These are phyloP conservation scores for Melanotaenia nigrans DNA, from an alignment of 2,797 vertebrate genomes.

Conservation along the genomic window DNA sequence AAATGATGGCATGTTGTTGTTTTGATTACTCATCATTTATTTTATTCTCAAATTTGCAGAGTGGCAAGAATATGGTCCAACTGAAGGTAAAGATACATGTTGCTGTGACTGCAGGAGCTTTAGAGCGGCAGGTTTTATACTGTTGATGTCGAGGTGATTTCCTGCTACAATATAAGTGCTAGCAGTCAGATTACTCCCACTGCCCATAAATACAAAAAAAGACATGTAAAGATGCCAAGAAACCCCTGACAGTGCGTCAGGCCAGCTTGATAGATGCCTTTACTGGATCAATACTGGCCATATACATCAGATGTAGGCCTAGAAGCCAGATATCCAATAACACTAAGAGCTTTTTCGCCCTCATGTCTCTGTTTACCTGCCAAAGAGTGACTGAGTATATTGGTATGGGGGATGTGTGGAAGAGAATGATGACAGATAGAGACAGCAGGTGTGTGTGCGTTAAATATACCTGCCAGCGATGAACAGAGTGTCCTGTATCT, in stretches of 20 bases:
- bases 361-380: constrained; percentile 87
- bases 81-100: constrained; percentile 48
- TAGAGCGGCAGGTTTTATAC: constrained; percentile 50
- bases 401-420: constrained; percentile 52
- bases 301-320: constrained; percentile 70
- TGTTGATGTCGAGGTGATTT: constrained; percentile 66
- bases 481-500: constrained; percentile 99
- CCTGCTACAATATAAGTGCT: constrained; percentile 63
- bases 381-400: constrained; percentile 84
- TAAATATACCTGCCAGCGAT: constrained; percentile 96
- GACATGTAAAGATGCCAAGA: constrained; percentile 75
- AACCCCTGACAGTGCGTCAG: constrained; percentile 66
- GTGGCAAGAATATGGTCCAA: constrained; percentile 17
- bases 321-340: constrained; percentile 76
- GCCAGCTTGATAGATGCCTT: constrained; percentile 64
- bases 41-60: constrained; percentile 21
- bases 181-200: constrained; percentile 58
- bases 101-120: constrained; percentile 44
- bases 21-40: neutral
- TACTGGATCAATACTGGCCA: constrained; percentile 68
- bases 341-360: constrained; percentile 73
- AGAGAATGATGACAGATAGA: constrained; percentile 25
- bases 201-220: constrained; percentile 68
- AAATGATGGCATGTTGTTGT: constrained; percentile 5
- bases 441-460: constrained; percentile 83